phyloP scores from a whole-genome alignment of 2,888 invertebrate species.

The Timema podura region DNA sequence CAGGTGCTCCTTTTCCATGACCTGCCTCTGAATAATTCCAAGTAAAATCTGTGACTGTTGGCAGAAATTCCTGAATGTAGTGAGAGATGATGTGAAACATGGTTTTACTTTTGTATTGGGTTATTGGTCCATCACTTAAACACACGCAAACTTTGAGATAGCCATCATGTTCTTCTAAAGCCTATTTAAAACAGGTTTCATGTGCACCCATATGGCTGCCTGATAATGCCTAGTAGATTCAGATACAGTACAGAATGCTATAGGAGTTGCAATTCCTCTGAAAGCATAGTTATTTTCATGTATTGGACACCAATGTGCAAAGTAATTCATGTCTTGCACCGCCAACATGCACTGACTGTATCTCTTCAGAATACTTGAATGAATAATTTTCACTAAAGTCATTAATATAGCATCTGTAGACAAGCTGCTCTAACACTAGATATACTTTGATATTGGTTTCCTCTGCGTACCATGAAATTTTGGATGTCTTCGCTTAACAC shows the following conservation, averaged over 20 bases:
- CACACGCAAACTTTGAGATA: no score
- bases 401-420: neutral
- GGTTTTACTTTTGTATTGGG: no score
- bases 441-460: neutral
- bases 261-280: neutral
- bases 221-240: neutral
- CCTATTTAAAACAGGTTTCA: no score
- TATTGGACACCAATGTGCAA: neutral
- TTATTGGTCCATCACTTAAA: no score
- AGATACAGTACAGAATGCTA: neutral
- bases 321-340: constrained; percentile 12
- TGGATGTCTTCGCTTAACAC: neutral
- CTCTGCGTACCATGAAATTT: neutral
- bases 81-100: no score
- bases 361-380: neutral
- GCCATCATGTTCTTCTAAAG: no score
- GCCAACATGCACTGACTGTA: neutral
- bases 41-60: no score
- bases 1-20: no score
- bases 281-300: neutral
- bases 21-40: no score
- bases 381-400: constrained; percentile 8
- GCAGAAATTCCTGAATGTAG: no score
- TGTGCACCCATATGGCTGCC: no score
- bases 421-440: neutral